These are phyloP conservation scores for Dasypus novemcinctus DNA, from an alignment of 2,113 vertebrate genomes.

Conservation along the genomic window DNA sequence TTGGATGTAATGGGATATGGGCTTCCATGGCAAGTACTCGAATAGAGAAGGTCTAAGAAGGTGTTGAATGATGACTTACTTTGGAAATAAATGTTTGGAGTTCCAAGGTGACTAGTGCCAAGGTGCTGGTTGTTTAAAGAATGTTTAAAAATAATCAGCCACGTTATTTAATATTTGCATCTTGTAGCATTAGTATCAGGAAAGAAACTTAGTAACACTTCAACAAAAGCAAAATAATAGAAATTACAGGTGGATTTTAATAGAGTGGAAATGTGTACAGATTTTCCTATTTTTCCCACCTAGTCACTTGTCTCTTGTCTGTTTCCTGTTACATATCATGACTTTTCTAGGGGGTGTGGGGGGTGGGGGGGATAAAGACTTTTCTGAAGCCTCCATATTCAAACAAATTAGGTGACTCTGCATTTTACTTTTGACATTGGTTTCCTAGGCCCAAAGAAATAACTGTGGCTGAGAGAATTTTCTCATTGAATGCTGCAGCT, in stretches of 20 bases:
- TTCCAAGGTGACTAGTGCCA: background rate
- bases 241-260: background rate
- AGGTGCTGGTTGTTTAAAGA: background rate
- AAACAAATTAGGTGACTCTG: background rate
- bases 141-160: background rate
- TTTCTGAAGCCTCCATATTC: background rate
- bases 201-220: background rate
- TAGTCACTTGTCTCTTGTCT: background rate
- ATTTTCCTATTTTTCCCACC: rapidly evolving
- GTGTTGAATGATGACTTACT: background rate
- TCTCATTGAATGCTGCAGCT: background rate
- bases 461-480: background rate
- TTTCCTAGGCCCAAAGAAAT: background rate
- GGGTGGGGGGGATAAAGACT: no score
- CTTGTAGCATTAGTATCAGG: background rate
- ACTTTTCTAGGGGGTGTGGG: no score
- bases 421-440: background rate
- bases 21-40: background rate
- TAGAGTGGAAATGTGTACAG: background rate
- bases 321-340: background rate
- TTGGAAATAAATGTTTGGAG: background rate
- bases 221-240: background rate
- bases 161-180: background rate
- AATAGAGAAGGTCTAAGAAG: background rate
- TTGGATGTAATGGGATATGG: background rate